Percentiles rank a stretch among this genome's conserved stretches.
Evolutionary conservation across 2,888 invertebrate genomes (phyloP).

Genomic region (Geophilus truncorum): DNA sequence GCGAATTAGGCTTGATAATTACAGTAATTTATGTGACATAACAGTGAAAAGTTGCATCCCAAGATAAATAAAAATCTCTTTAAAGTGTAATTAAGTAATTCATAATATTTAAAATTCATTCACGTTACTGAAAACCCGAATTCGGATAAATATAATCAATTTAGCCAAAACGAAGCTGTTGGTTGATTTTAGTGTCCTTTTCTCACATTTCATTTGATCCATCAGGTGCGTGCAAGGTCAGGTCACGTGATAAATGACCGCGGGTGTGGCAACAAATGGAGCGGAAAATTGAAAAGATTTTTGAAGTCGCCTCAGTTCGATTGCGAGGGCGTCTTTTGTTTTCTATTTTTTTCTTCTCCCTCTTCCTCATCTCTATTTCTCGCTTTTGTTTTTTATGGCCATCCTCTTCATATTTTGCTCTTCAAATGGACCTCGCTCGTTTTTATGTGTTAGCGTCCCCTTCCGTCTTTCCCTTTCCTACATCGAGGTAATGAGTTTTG

Average conservation of each 20-base stretch:
- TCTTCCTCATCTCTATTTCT: neutral
- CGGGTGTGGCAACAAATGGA: constrained; percentile 25
- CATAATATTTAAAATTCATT: too few relatives aligned
- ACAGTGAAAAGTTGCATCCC: too few relatives aligned
- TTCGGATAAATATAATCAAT: too few relatives aligned
- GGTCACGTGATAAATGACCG: constrained; percentile 28
- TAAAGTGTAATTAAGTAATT: too few relatives aligned
- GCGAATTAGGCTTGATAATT: too few relatives aligned
- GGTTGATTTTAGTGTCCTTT: neutral
- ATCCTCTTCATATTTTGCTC: constrained; percentile 26
- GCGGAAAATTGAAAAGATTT: constrained; percentile 30
- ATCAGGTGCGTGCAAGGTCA: constrained; percentile 7
- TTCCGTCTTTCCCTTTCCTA: neutral
- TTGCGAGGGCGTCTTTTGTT: neutral
- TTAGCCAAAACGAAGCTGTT: too few relatives aligned
- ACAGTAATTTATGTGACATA: too few relatives aligned
- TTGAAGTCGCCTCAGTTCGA: constrained; percentile 23
- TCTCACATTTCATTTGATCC: constrained; percentile 14
- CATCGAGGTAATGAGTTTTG: constrained; percentile 22
- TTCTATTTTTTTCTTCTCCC: neutral
- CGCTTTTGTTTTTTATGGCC: constrained; percentile 13
- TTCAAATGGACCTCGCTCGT: constrained; percentile 22
- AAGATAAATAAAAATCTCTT: too few relatives aligned
- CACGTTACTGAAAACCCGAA: too few relatives aligned
- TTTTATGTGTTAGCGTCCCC: constrained; percentile 25